Percentiles rank a stretch among this genome's conserved stretches.
These are phyloP conservation scores for Ranitomeya imitator DNA, from an alignment of 2,113 vertebrate species.

Conservation along the genomic window DNA sequence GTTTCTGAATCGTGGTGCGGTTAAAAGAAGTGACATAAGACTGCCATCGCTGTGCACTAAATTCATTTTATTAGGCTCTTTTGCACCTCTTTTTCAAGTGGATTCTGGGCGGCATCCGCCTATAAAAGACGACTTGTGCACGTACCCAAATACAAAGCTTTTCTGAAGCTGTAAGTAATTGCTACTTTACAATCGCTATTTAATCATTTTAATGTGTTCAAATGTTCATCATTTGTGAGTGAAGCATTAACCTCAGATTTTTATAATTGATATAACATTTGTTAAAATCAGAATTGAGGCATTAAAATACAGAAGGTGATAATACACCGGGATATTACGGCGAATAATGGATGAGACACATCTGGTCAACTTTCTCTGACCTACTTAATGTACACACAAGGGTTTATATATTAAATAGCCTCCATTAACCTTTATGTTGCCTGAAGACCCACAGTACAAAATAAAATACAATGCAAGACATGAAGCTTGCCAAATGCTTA, in stretches of 20 bases:
- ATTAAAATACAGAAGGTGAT: slow-evolving; percentile 22
- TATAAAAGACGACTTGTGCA: too few species aligned
- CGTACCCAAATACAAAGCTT: not conserved
- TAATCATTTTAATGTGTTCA: slow-evolving; percentile 36
- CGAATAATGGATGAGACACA: slow-evolving; percentile 46
- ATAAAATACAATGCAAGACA: slow-evolving; percentile 30
- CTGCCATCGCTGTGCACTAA: too few species aligned
- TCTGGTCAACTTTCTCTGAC: slow-evolving; percentile 49
- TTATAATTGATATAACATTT: slow-evolving; percentile 43
- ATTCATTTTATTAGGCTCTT: too few species aligned
- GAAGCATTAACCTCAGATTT: slow-evolving; percentile 43
- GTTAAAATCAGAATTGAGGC: slow-evolving; percentile 25
- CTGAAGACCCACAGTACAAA: slow-evolving; percentile 28
- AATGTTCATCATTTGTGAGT: slow-evolving; percentile 22
- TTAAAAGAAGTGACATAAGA: too few species aligned
- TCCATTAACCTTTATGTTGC: slow-evolving; percentile 55
- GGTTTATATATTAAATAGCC: slow-evolving; percentile 50
- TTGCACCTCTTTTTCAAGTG: too few species aligned
- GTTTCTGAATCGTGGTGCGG: too few species aligned
- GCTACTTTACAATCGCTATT: slow-evolving; percentile 1
- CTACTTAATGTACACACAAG: slow-evolving; percentile 49
- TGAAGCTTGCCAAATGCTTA: slow-evolving; percentile 39
- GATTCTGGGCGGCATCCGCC: too few species aligned
- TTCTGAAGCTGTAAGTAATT: slow-evolving; percentile 6
- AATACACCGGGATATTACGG: slow-evolving; percentile 6